Evolutionary conservation across 2,113 vertebrate species (phyloP), one percentile per base, ranked within the genome.

Genomic region (Lycocorax pyrrhopterus): DNA sequence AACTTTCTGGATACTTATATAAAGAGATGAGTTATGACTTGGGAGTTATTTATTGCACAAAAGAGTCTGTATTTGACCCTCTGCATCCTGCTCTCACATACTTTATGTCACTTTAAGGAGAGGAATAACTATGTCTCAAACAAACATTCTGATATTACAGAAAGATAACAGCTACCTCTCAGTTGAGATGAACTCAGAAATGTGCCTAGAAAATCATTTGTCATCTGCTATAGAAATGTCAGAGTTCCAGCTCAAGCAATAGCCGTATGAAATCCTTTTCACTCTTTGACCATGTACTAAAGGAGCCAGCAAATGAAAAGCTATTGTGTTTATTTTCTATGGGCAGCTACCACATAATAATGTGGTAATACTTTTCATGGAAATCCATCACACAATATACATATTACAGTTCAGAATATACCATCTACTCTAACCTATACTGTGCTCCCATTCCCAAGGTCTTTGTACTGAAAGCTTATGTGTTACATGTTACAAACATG

Each of bases 141-240:
- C 43, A 88, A 90, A 30, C 23, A 60, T 72, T 90, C 77, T 95
- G 93, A 80, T 92, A 95, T 94, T 96, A 94, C 66, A 82, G 18
- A 84, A 90, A 82, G 87, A 86, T 87, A 97, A 90, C 46, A 92
- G 74, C 85, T 89, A 84, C 43, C 62, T 94, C 91, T 95, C 76
- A 35, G 58, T 90, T 90, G 82, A 93, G 83, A 94, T 82, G 83
- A 91, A 94, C 47, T 89, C 90, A 79, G 62, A 88, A 76, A 84
- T 78, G 43, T 83, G 86, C 79, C 90, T 75, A 60, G 68, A 90
- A 94, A 96, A 89, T 60, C 0, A 90, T 92, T 92, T 95, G 72
- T 90, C 91, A 91, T 75, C 10, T 7, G 43, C 68, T 87, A 89
- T 43, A 85, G 88, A 93, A 96, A 89, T 32, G 46, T 94, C 91